Evolutionary conservation across 2,113 vertebrate genomes (phyloP).

Genomic region (Tichodroma muraria): DNA sequence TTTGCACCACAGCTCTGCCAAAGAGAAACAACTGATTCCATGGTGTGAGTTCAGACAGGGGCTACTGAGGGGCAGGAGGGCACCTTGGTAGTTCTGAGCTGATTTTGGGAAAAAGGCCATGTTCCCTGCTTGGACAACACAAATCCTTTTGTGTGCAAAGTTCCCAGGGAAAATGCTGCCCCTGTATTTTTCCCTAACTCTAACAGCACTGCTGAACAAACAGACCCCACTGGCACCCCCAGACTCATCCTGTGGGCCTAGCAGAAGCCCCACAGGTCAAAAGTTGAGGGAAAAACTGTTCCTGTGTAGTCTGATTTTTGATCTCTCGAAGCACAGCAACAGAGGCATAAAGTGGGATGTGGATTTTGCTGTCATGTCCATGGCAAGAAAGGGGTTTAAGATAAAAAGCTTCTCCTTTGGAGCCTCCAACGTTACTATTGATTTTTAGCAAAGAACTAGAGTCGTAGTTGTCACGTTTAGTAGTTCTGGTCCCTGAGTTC

Average conservation of each 20-base stretch:
- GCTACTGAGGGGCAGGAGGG: background rate
- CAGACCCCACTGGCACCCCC: background rate
- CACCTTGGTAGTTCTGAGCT: background rate
- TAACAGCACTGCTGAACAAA: background rate
- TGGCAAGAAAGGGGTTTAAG: background rate
- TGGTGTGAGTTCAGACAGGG: background rate
- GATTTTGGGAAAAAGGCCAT: background rate
- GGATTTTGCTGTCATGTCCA: background rate
- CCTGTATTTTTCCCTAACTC: background rate
- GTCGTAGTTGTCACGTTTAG: accelerated
- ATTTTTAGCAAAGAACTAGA: background rate
- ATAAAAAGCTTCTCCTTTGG: background rate
- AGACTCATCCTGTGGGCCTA: background rate
- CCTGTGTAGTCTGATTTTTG: background rate
- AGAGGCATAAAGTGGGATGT: background rate
- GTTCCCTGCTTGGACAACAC: background rate
- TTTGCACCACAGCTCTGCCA: background rate
- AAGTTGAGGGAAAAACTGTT: background rate
- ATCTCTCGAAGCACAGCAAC: background rate
- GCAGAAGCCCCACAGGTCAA: background rate
- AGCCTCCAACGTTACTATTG: background rate
- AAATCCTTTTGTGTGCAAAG: accelerated
- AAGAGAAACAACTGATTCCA: background rate
- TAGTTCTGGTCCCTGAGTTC: background rate
- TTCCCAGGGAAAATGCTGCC: background rate